Evolutionary conservation across 1,140 invertebrate genomes (phyloP).

Genomic region (Oedothorax gibbosus): DNA sequence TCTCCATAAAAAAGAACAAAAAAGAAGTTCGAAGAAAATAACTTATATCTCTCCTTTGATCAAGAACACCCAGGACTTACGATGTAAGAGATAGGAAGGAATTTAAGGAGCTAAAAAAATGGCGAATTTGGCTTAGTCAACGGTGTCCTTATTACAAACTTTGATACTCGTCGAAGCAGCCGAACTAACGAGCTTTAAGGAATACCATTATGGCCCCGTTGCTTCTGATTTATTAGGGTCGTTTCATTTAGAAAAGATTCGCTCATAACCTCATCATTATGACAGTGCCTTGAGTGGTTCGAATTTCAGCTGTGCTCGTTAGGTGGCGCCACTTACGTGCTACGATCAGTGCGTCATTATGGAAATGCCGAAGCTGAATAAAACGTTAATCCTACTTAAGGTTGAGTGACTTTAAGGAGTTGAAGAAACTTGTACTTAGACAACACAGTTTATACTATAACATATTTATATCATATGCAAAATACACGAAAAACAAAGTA

Average conservation of each 20-base stretch:
- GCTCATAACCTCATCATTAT: slow-evolving; percentile 43
- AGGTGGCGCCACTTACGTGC: slow-evolving; percentile 40
- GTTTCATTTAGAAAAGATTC: slow-evolving; percentile 29
- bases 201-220: slow-evolving; percentile 26
- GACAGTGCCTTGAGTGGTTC: slow-evolving; percentile 34
- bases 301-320: slow-evolving; percentile 37
- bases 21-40: too few species aligned
- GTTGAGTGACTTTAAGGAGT: too few species aligned
- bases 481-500: too few species aligned
- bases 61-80: slow-evolving; percentile 14
- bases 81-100: neutral
- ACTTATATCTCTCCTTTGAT: slow-evolving; percentile 3
- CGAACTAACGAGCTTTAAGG: slow-evolving; percentile 35
- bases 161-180: slow-evolving; percentile 24
- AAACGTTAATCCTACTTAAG: too few species aligned
- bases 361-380: neutral
- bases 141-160: slow-evolving; percentile 36
- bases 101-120: slow-evolving; percentile 4
- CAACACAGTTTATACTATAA: too few species aligned
- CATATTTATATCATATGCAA: too few species aligned
- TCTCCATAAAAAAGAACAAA: too few species aligned
- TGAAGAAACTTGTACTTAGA: too few species aligned
- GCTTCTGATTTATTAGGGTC: slow-evolving; percentile 45
- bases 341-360: slow-evolving; percentile 8
- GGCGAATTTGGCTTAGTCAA: slow-evolving; percentile 19